Percentiles rank a stretch among this genome's conserved stretches.
Evolutionary conservation across 2,888 invertebrate genomes (phyloP).

Genomic region (Scaeva pyrastri): DNA sequence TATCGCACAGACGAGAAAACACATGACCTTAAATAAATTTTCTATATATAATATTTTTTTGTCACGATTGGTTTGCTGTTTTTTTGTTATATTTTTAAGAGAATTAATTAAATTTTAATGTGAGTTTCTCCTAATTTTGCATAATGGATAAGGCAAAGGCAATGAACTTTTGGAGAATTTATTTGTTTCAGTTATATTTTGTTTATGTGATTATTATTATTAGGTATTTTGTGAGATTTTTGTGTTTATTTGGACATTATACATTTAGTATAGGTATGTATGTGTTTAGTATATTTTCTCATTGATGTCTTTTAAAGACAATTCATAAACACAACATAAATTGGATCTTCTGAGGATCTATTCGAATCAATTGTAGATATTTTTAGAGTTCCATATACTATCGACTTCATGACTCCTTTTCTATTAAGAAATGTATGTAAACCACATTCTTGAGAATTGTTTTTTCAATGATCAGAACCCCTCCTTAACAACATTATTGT

Average conservation of each 20-base stretch:
- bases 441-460: too few relatives aligned
- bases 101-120: conserved; percentile 20
- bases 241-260: too few relatives aligned
- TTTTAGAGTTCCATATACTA: too few relatives aligned
- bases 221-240: background rate
- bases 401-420: background rate
- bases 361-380: too few relatives aligned
- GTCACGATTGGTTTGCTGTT: conserved; percentile 24
- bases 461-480: background rate
- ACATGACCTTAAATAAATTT: conserved; percentile 3
- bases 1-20: background rate
- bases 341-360: too few relatives aligned
- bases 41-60: background rate
- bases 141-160: conserved; percentile 34
- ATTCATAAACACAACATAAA: too few relatives aligned
- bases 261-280: too few relatives aligned
- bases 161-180: conserved; percentile 30
- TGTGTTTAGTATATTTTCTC: too few relatives aligned
- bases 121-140: background rate
- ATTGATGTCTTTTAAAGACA: too few relatives aligned
- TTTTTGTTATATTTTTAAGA: background rate
- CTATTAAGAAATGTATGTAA: too few relatives aligned
- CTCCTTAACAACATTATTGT: background rate
- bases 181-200: background rate
- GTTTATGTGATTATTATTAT: background rate